These are phyloP conservation scores for Meteorus cinctellus DNA, from an alignment of 2,888 invertebrate genomes.

Conservation along the genomic window DNA sequence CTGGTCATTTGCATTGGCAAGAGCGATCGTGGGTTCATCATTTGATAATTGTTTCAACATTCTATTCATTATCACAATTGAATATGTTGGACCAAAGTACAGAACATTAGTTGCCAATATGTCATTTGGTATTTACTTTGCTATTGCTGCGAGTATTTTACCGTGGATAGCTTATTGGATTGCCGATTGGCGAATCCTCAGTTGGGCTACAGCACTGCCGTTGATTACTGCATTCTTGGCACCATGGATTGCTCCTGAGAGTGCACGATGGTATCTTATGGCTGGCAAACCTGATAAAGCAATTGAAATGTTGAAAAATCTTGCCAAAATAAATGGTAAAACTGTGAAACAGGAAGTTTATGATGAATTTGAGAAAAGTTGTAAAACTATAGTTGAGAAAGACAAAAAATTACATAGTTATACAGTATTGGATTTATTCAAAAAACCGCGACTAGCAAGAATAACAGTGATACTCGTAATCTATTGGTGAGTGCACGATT, in stretches of 20 bases:
- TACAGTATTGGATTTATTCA: conserved; percentile 87
- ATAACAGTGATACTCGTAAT: conserved; percentile 85
- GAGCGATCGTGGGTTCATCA: conserved; percentile 89
- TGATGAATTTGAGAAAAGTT: conserved; percentile 83
- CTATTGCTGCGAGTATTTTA: conserved; percentile 83
- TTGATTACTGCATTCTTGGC: conserved; percentile 82
- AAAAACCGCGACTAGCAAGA: conserved; percentile 82
- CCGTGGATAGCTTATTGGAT: conserved; percentile 91
- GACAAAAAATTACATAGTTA: conserved; percentile 81
- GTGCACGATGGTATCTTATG: conserved; percentile 90
- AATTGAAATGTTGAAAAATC: conserved; percentile 84
- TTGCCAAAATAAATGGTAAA: conserved; percentile 85
- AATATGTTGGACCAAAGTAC: conserved; percentile 92
- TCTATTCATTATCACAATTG: conserved; percentile 91
- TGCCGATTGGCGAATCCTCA: conserved; percentile 85
- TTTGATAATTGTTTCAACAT: conserved; percentile 94
- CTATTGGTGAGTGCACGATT: conserved; percentile 78
- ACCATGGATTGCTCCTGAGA: conserved; percentile 88
- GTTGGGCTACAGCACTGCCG: conserved; percentile 85
- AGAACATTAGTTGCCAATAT: conserved; percentile 92
- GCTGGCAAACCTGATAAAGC: conserved; percentile 88
- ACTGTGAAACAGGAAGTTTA: conserved; percentile 84
- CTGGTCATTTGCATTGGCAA: conserved; percentile 84
- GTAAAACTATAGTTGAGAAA: conserved; percentile 80
- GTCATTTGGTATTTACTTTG: conserved; percentile 92